Evolutionary conservation across 2,797 vertebrate genomes (phyloP).

Genomic region (Limosa lapponica): DNA sequence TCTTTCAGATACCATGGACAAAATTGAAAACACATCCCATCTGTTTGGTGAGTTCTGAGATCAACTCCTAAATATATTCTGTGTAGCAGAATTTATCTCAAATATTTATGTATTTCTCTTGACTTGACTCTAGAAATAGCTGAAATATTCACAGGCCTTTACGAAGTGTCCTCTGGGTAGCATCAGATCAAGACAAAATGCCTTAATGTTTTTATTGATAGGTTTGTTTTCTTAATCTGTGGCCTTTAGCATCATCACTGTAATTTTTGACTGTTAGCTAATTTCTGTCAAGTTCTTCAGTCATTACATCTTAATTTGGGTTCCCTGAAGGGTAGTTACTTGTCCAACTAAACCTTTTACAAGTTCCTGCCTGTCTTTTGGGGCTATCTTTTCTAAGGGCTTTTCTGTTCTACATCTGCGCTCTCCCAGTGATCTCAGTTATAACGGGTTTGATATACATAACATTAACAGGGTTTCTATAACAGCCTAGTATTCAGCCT

Average conservation of each 20-base stretch:
- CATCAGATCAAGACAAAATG: not conserved
- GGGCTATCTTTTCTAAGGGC: not conserved
- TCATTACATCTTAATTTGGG: not conserved
- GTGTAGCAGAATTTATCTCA: not conserved
- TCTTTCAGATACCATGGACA: conserved; percentile 96
- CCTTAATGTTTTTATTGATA: not conserved
- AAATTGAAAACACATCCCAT: conserved; percentile 98
- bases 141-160: not conserved
- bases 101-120: not conserved
- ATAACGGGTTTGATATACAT: not conserved
- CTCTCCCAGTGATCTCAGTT: not conserved
- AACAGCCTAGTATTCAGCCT: not conserved
- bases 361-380: not conserved
- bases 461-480: not conserved
- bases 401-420: not conserved
- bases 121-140: not conserved
- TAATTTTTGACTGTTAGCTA: not conserved
- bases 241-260: not conserved
- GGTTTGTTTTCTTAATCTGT: not conserved
- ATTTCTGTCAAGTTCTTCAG: not conserved
- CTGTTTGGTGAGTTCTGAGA: conserved; percentile 86
- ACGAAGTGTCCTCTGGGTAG: not conserved
- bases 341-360: not conserved
- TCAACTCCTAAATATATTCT: not conserved
- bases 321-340: too few species aligned